These are phyloP conservation scores for Passer domesticus DNA, from an alignment of 2,113 vertebrate species.

Conservation along the genomic window DNA sequence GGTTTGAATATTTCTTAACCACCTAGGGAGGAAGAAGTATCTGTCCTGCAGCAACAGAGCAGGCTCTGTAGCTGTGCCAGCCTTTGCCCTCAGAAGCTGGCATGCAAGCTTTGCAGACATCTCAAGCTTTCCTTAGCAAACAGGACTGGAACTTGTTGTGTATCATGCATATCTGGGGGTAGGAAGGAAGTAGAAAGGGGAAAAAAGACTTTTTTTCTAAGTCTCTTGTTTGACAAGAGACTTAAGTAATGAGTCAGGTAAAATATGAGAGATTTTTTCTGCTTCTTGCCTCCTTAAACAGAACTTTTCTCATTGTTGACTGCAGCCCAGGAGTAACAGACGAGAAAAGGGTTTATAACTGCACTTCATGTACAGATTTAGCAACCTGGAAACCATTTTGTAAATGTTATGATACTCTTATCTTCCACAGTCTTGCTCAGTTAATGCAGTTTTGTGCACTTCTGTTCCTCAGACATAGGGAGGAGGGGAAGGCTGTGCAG, in stretches of 20 bases:
- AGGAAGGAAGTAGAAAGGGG: not conserved
- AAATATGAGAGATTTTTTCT: not conserved
- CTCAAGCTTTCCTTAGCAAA: not conserved
- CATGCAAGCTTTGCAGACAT: not conserved
- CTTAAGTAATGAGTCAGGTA: not conserved
- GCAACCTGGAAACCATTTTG: not conserved
- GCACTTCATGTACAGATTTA: not conserved
- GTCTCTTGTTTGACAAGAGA: not conserved
- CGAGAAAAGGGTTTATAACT: not conserved
- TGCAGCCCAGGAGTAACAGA: not conserved
- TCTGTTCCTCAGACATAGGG: not conserved
- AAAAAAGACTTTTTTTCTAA: not conserved
- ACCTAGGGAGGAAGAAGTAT: not conserved
- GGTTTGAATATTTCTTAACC: not conserved
- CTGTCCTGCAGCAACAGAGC: not conserved
- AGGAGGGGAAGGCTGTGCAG: not conserved
- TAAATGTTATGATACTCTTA: not conserved
- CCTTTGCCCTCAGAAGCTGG: not conserved
- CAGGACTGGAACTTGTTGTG: not conserved
- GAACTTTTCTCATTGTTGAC: not conserved
- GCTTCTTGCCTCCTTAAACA: not conserved
- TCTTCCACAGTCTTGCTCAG: not conserved
- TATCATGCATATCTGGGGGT: not conserved
- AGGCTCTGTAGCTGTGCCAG: not conserved
- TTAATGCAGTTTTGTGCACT: not conserved